Percentiles rank a stretch among this genome's conserved stretches.
These are phyloP conservation scores for Acrobasis repandana DNA, from an alignment of 2,888 invertebrate species.

Conservation along the genomic window DNA sequence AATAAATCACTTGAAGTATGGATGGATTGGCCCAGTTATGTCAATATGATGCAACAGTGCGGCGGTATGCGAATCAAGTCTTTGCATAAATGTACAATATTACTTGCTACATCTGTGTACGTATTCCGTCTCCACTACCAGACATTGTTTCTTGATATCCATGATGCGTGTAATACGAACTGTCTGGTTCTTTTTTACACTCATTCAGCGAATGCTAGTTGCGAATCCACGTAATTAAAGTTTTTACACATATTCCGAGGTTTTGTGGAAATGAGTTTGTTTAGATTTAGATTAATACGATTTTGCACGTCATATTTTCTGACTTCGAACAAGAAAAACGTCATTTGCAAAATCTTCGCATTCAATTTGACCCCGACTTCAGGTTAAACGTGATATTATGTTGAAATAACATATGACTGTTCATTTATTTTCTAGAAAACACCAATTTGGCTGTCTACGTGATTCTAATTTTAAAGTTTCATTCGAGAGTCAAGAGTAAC, in stretches of 20 bases:
- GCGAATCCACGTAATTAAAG: constrained; percentile 13
- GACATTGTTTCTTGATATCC: not conserved
- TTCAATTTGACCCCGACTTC: not conserved
- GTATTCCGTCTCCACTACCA: not conserved
- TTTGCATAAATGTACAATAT: constrained; percentile 18
- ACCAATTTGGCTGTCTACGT: not conserved
- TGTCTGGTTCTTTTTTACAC: constrained; percentile 10
- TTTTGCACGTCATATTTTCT: not conserved
- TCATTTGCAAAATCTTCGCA: not conserved
- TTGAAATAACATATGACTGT: not conserved
- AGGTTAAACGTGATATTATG: constrained; percentile 2
- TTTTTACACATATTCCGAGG: constrained; percentile 6
- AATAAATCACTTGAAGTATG: constrained; percentile 19
- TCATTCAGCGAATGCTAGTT: not conserved
- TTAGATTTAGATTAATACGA: constrained; percentile 1
- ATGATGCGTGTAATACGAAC: constrained; percentile 4
- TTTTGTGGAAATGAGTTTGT: constrained; percentile 10
- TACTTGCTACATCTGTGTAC: constrained; percentile 9
- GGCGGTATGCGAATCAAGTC: constrained; percentile 21
- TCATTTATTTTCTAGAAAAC: not conserved
- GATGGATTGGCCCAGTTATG: constrained; percentile 24
- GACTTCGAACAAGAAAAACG: not conserved
- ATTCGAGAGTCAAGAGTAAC: not conserved
- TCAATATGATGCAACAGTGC: constrained; percentile 20
- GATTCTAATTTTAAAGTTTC: not conserved